phyloP scores from a whole-genome alignment of 2,888 invertebrate species.

The Phasia obesa region DNA sequence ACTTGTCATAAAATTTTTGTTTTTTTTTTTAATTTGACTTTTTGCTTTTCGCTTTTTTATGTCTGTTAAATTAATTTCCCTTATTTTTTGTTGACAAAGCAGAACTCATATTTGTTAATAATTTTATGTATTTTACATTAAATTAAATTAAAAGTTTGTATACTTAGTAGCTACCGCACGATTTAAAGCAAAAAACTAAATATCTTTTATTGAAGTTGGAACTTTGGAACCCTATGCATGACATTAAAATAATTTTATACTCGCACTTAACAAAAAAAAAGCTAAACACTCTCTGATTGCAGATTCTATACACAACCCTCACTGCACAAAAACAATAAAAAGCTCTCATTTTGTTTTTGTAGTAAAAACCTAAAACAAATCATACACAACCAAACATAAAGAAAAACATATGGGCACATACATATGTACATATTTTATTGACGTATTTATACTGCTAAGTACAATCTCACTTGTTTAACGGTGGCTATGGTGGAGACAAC shows the following conservation, averaged over 20 bases:
- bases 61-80: not conserved
- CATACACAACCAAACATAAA: not conserved
- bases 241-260: conserved; percentile 51
- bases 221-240: conserved; percentile 67
- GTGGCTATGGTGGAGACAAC: conserved; percentile 27
- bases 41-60: not conserved
- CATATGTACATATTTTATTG: not conserved
- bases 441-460: not conserved
- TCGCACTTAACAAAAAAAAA: conserved; percentile 37
- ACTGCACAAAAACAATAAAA: conserved; percentile 54
- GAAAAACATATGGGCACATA: not conserved
- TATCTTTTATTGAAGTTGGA: conserved; percentile 56
- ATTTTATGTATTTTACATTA: not conserved
- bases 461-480: conserved; percentile 50
- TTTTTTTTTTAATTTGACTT: not conserved
- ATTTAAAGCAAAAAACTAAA: conserved; percentile 67
- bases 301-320: conserved; percentile 53
- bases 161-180: conserved; percentile 59
- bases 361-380: conserved; percentile 12
- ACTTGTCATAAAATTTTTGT: not conserved
- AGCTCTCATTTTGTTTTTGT: conserved; percentile 39
- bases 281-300: conserved; percentile 39
- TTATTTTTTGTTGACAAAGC: conserved; percentile 4
- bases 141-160: conserved; percentile 2
- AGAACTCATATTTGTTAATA: too few relatives aligned